Evolutionary conservation across 1,140 invertebrate genomes (phyloP), one percentile per base, ranked within the genome.

Genomic region (Brachionus angularis): DNA sequence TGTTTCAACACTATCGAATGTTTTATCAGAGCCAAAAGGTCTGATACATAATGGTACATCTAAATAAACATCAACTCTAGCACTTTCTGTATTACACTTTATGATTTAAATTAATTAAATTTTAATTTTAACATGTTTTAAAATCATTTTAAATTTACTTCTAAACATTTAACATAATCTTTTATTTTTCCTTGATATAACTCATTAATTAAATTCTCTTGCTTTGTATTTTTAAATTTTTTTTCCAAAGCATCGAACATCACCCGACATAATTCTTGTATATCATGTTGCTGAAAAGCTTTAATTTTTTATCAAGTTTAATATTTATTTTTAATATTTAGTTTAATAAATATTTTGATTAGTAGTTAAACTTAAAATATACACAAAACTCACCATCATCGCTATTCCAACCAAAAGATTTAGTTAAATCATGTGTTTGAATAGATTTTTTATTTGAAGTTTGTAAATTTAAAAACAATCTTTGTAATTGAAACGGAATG

Each of bases 241-340:
- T 89, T 94, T 80, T 98, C 96, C 76, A 98, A 85, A 82, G 98
- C 98, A 81, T 98, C 96, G 61, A 98, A 83, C 36, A 97, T 85
- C 87, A 87, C 86, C 73, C 86, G 77, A 75, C 85, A 86, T 21
- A 87, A 76, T 76, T 87, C 86, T 77, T 87, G 96, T 10, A 98
- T 96, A 85, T 99, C 96, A 83, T 98, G 96, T 78, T 99, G 96
- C 92, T 98, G 97, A 82, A 98, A 98, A 14, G 94, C 96, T n/a
- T n/a, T n/a, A n/a, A n/a, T n/a, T n/a, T n/a, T n/a, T n/a, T n/a
- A n/a, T n/a, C n/a, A 81, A 74, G 21, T 74, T 76, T 25, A 46
- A 61, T 33, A 62, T 12, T 46, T 39, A 18, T 39, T 33, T 58
- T 5, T 16, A 12, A 49, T 18, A 23, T n/a, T 7, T 39, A n/a